Percentiles rank a stretch among this genome's conserved stretches.
These are phyloP conservation scores for Thera obeliscata DNA, from an alignment of 2,888 invertebrate genomes.

Conservation along the genomic window DNA sequence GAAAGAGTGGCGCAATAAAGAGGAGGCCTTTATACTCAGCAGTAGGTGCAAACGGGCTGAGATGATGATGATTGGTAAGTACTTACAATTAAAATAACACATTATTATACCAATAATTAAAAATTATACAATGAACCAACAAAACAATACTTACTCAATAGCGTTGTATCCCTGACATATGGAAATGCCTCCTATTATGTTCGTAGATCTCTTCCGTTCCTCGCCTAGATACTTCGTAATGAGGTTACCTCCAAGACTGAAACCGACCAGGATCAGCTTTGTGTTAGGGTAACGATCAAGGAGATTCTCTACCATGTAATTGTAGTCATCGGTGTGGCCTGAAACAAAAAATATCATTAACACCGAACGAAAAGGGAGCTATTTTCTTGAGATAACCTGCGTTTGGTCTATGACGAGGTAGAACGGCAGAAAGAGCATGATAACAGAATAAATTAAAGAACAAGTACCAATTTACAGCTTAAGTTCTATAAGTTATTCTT, in stretches of 20 bases:
- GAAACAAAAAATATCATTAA: constrained; percentile 42
- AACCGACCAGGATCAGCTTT: constrained; percentile 93
- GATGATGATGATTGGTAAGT: no score
- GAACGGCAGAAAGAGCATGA: no score
- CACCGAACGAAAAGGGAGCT: no score
- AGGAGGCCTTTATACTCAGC: no score
- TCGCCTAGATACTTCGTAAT: constrained; percentile 97
- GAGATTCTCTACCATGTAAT: constrained; percentile 91
- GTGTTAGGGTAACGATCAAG: constrained; percentile 89
- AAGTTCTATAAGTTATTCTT: no score
- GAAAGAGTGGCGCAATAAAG: no score
- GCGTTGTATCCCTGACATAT: constrained; percentile 98
- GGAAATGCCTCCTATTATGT: constrained; percentile 94
- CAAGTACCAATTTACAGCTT: no score
- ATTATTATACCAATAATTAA: background rate
- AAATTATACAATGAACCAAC: constrained; percentile 1
- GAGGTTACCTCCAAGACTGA: constrained; percentile 97
- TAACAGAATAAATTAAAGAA: no score
- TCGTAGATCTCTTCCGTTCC: constrained; percentile 85
- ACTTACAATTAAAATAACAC: no score
- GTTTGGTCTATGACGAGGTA: no score
- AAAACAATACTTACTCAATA: constrained; percentile 87
- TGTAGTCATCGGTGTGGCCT: constrained; percentile 96
- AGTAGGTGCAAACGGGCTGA: no score
- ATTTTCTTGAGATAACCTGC: no score